These are phyloP conservation scores for Furcifer pardalis DNA, from an alignment of 2,797 vertebrate species.

Conservation along the genomic window DNA sequence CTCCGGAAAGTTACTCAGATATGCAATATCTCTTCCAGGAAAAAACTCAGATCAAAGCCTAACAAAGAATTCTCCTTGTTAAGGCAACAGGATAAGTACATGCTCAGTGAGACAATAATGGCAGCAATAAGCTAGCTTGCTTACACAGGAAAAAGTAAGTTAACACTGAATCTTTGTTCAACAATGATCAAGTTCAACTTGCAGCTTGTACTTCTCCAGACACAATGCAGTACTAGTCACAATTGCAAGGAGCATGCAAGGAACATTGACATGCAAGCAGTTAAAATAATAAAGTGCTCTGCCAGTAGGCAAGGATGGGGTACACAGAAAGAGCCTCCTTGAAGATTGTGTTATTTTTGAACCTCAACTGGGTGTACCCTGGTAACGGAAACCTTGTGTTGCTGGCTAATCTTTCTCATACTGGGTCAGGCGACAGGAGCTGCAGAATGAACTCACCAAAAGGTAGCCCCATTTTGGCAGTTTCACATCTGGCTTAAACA, in stretches of 20 bases:
- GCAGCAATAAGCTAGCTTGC: not conserved
- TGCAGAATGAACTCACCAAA: too few relatives aligned
- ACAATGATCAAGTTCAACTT: not conserved
- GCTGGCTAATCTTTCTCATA: too few relatives aligned
- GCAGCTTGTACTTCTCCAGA: not conserved
- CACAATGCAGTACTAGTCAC: too few relatives aligned
- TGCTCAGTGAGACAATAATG: not conserved
- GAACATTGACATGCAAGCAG: not conserved
- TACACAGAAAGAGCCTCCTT: too few relatives aligned
- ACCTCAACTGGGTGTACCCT: too few relatives aligned
- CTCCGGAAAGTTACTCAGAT: slow-evolving; percentile 5
- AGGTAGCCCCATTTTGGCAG: too few relatives aligned
- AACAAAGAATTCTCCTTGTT: not conserved
- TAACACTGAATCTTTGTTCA: not conserved
- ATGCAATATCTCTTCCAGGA: slow-evolving; percentile 15
- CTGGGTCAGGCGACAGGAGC: too few relatives aligned
- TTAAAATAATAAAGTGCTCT: not conserved
- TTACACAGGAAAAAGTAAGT: not conserved
- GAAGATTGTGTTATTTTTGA: too few relatives aligned
- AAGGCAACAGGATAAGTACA: not conserved
- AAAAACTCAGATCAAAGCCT: not conserved
- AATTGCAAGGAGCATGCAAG: not conserved
- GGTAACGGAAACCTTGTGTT: too few relatives aligned
- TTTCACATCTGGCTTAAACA: too few relatives aligned
- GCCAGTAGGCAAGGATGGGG: not conserved